Evolutionary conservation across 1,140 invertebrate genomes (phyloP).

Genomic region (Belonocnema kinseyi): DNA sequence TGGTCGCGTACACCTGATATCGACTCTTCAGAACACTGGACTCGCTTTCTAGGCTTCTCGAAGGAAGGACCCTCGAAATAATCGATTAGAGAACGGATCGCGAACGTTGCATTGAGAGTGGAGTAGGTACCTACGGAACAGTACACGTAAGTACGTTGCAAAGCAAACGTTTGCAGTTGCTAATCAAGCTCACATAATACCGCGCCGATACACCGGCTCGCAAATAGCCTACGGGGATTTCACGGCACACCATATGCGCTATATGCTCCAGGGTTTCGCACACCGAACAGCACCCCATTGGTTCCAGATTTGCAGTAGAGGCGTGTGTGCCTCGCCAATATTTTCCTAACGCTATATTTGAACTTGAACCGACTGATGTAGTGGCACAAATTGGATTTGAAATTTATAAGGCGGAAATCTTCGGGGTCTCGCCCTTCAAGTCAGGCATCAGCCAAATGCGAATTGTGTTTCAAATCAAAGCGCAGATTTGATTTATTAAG

Average conservation of each 20-base stretch:
- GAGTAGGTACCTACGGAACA: slow-evolving; percentile 36
- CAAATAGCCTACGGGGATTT: slow-evolving; percentile 71
- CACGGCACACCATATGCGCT: slow-evolving; percentile 64
- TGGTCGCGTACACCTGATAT: slow-evolving; percentile 38
- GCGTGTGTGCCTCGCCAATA: slow-evolving; percentile 60
- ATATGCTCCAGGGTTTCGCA: slow-evolving; percentile 44
- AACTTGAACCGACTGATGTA: slow-evolving; percentile 65
- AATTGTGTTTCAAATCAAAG: background rate
- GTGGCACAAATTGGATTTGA: slow-evolving; percentile 74
- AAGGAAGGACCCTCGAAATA: slow-evolving; percentile 44
- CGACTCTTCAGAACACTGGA: slow-evolving; percentile 37
- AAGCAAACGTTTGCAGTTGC: slow-evolving; percentile 73
- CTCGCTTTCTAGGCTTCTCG: slow-evolving; percentile 39
- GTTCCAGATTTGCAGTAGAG: slow-evolving; percentile 37
- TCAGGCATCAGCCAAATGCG: background rate
- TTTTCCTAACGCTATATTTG: slow-evolving; percentile 68
- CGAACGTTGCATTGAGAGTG: slow-evolving; percentile 42
- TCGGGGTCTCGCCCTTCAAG: slow-evolving; percentile 45
- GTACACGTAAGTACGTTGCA: slow-evolving; percentile 44
- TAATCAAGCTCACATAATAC: slow-evolving; percentile 74
- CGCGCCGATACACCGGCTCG: slow-evolving; percentile 62
- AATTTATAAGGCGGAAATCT: slow-evolving; percentile 75
- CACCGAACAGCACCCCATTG: slow-evolving; percentile 36
- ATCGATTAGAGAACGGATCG: slow-evolving; percentile 12
- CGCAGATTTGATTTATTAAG: too few relatives aligned